Base-by-base conservation (phyloP, 1,140 invertebrate species). In the Calephelis virginiensis region DNA sequence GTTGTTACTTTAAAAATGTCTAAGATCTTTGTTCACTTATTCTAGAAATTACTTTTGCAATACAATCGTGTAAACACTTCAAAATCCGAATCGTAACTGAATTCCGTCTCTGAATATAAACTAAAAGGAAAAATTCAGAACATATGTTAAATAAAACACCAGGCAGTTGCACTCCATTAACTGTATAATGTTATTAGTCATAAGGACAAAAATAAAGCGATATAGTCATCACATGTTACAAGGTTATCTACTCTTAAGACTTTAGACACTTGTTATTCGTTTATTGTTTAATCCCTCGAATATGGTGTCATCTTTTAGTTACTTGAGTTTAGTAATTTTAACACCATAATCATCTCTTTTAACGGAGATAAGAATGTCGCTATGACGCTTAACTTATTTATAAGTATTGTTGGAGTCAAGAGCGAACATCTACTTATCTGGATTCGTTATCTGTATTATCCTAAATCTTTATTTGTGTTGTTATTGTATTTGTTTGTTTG, bases 131-230 rank as follows among this genome's bases (percentile, higher is more conserved):
- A 38, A 63, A 48, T 38, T 47, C 48, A 46, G 40, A 13, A 12
- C 37, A 50, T 60, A 38, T 47, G 46, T 59, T 48, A 28, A 50
- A 65, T 38, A 56, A 64, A 64, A 48, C 46, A 64, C 46, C 46
- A 59, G 56, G 56, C 61, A 63, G 46, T 67, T 61, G 47, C 61
- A 63, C 60, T 67, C 62, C 62, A 28, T 61, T 64, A n/a, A 14
- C 43, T 13, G 50, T 60, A 47, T 68, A 64, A 64, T 68, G 37
- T 48, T 56, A 14, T 68, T 60, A 70, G 64, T 70, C 68, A 70
- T 47, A 49, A 66, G 60, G 63, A 66, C 64, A 28, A 69, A 69
- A 70, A 70, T 70, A 70, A 65, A 62, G 40, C 53, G 67, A 45
- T 38, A 56, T 49, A 48, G 68, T 70, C 68, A 70, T 70, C 68